These are phyloP conservation scores for Odontamblyopus rebecca DNA, from an alignment of 2,797 vertebrate genomes.

Conservation along the genomic window DNA sequence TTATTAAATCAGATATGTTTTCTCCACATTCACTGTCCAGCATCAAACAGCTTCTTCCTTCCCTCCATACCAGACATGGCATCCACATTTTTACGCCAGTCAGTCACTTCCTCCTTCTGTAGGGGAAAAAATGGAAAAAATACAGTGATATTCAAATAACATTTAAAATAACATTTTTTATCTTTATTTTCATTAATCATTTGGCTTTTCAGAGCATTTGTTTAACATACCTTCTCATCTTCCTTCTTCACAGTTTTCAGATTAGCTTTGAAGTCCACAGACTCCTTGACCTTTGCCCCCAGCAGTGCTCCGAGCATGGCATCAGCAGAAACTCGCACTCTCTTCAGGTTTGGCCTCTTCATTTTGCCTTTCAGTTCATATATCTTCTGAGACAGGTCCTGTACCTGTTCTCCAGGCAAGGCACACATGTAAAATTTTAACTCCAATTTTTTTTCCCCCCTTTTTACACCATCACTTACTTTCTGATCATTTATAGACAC, in stretches of 20 bases:
- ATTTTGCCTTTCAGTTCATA: slow-evolving; percentile 81
- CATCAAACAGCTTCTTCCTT: slow-evolving; percentile 77
- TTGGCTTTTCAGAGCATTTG: background rate
- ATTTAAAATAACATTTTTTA: too few species aligned
- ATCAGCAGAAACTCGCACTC: slow-evolving; percentile 81
- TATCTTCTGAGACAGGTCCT: slow-evolving; percentile 73
- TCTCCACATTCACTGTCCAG: slow-evolving; percentile 46
- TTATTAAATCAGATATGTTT: slow-evolving; percentile 7
- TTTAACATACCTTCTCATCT: slow-evolving; percentile 77
- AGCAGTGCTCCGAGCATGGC: slow-evolving; percentile 82
- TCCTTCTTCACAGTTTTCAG: slow-evolving; percentile 85
- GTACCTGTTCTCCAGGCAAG: slow-evolving; percentile 55
- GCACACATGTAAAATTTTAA: background rate
- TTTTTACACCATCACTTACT: slow-evolving; percentile 32
- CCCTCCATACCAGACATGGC: slow-evolving; percentile 80
- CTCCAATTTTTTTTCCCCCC: background rate
- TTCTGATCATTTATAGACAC: slow-evolving; percentile 73
- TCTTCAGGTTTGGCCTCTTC: slow-evolving; percentile 78
- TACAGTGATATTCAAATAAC: background rate
- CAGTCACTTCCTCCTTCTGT: slow-evolving; percentile 78
- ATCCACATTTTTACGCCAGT: slow-evolving; percentile 81
- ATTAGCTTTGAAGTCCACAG: slow-evolving; percentile 83
- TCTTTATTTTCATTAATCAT: background rate
- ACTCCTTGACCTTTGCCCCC: slow-evolving; percentile 78
- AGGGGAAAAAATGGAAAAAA: slow-evolving; percentile 1